Conservation (phyloP, 2,113 vertebrate genomes). For the Callocephalon fimbriatum region DNA sequence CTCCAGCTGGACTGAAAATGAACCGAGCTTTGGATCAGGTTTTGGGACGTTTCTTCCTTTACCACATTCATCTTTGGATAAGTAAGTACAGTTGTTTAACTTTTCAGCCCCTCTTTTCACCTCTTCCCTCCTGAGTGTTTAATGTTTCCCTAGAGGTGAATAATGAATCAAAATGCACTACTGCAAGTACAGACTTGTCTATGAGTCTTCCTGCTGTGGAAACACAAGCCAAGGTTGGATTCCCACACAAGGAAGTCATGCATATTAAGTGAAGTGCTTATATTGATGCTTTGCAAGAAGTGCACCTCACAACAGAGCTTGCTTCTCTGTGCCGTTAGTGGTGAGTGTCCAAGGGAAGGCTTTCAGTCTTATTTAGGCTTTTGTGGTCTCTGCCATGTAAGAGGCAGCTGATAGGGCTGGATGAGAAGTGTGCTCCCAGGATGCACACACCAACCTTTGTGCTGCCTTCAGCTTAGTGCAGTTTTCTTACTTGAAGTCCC, state of each 20-base stretch:
- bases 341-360: not conserved
- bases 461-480: not conserved
- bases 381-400: not conserved
- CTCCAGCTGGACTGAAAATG: conserved; percentile 96
- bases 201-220: conserved; percentile 23
- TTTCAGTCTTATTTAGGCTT: not conserved
- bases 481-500: not conserved
- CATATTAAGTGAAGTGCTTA: not conserved
- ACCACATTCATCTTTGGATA: conserved; percentile 99
- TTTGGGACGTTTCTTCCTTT: conserved; percentile 96
- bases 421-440: not conserved
- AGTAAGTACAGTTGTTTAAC: conserved; percentile 83
- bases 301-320: not conserved
- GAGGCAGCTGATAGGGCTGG: not conserved
- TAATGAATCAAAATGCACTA: conserved; percentile 2
- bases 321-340: not conserved
- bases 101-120: conserved; percentile 1
- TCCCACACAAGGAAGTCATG: conserved; percentile 28
- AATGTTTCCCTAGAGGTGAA: conserved; percentile 24
- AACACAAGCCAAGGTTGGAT: conserved; percentile 23
- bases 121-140: not conserved
- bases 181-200: conserved; percentile 24
- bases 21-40: conserved; percentile 95
- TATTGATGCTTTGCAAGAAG: not conserved
- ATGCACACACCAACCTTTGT: not conserved